Evolutionary conservation across 2,888 invertebrate species (phyloP).

Genomic region (Himalopsyche kuldschensis): DNA sequence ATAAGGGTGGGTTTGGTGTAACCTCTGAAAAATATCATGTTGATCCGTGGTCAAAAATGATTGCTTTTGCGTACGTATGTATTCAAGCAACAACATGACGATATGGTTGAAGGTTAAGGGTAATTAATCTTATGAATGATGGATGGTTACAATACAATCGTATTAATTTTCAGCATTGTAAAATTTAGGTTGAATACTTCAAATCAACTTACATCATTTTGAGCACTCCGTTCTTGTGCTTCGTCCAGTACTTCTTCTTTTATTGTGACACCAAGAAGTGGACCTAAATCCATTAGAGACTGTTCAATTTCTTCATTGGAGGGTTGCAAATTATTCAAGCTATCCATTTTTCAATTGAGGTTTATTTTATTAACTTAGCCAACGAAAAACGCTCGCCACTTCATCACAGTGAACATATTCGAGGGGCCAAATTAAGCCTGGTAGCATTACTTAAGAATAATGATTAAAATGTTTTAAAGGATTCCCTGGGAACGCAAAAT

Average conservation of each 20-base stretch:
- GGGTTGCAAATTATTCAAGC: conserved; percentile 49
- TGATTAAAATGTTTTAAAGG: conserved; percentile 14
- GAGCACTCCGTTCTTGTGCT: conserved; percentile 12
- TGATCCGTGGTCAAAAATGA: no score
- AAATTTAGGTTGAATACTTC: background rate
- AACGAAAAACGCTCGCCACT: background rate
- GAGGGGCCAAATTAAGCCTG: background rate
- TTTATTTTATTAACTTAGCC: background rate
- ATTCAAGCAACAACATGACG: no score
- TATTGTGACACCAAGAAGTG: conserved; percentile 55
- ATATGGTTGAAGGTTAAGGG: no score
- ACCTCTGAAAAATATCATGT: no score
- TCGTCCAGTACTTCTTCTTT: conserved; percentile 56
- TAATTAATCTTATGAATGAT: no score
- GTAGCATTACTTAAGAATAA: background rate
- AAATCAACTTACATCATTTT: conserved; percentile 24
- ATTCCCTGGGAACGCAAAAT: conserved; percentile 26
- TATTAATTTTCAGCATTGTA: no score
- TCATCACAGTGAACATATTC: background rate
- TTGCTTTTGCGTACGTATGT: no score
- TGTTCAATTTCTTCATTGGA: conserved; percentile 56
- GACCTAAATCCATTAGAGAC: conserved; percentile 56
- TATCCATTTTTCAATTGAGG: conserved; percentile 47
- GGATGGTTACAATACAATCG: no score
- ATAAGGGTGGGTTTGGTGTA: no score